These are phyloP conservation scores for Paraplagusia blochii DNA, from an alignment of 2,113 vertebrate species.

Conservation along the genomic window DNA sequence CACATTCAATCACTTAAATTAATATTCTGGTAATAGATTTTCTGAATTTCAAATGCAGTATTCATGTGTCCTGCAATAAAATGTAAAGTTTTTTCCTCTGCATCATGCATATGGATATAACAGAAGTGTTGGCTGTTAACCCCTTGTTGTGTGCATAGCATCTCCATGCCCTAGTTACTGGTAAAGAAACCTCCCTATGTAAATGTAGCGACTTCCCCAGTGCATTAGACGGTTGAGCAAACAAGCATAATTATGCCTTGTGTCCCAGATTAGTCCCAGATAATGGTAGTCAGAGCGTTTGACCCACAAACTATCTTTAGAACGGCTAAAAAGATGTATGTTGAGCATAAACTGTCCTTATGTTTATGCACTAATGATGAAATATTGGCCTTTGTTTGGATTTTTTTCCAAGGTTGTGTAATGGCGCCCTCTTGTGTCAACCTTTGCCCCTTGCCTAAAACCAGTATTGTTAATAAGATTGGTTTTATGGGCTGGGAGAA, in stretches of 20 bases:
- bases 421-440: conserved; percentile 55
- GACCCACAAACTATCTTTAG: conserved; percentile 53
- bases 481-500: no score
- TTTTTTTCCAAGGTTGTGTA: conserved; percentile 7
- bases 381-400: background rate
- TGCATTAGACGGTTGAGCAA: conserved; percentile 37
- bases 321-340: conserved; percentile 9
- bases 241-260: conserved; percentile 34
- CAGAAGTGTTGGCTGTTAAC: conserved; percentile 6
- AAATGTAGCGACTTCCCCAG: conserved; percentile 46
- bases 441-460: background rate
- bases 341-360: no score
- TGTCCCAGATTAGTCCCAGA: conserved; percentile 25
- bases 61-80: background rate
- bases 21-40: no score
- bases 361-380: no score
- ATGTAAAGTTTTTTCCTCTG: no score
- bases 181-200: background rate
- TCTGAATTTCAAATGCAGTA: no score
- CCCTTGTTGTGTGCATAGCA: conserved; percentile 2
- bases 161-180: conserved; percentile 56
- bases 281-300: conserved; percentile 46
- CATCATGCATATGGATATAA: conserved; percentile 1
- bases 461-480: no score
- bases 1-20: no score